Base-by-base conservation (phyloP, 1,140 invertebrate species). In the Cepaea nemoralis region DNA sequence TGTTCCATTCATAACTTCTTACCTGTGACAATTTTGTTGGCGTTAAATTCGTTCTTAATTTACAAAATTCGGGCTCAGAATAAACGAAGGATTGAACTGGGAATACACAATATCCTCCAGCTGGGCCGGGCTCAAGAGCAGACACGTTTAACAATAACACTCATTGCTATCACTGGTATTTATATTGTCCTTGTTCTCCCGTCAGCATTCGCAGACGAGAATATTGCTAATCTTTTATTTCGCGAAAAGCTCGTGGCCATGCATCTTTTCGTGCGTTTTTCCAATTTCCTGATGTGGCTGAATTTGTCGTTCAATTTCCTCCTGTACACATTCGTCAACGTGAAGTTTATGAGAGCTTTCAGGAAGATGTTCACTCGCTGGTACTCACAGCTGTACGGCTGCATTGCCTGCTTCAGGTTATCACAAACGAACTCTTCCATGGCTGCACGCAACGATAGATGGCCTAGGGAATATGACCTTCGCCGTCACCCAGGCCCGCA, bases 241-340 rank as follows among this genome's bases (percentile, higher is more conserved):
- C 42, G 45, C 14, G 14, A 16, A n/a, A 50, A 35, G 0, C 27
- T 24, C 33, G 5, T 3, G 6, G 14, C 31, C 1, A 33, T 80
- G 6, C 1, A 35, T 1, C n/a, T 80, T 1, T 59, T 35, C 35
- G 67, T 73, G 40, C 24, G 14, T 22, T 22, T 73, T 1, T 33
- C 67, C 66, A 80, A 71, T 33, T 71, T 80, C 6, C 69, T 80
- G 5, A 39, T 80, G 5, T 71, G 45, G 67, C 0, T 80, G 1
- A 80, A 80, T 35, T 31, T 80, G 0, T 80, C 78, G 8, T 24
- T 80, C 31, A 80, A 73, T 39, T 80, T 80, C 33, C 42, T 80
- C 8, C 19, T 80, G 55, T 80, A 80, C 45, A 71, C 67, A 1
- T 48, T 73, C 59, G 59, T 80, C n/a, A 80, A 80, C 78, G 33